Evolutionary conservation across 2,888 invertebrate species (phyloP).

Genomic region (Drosophila algonquin): DNA sequence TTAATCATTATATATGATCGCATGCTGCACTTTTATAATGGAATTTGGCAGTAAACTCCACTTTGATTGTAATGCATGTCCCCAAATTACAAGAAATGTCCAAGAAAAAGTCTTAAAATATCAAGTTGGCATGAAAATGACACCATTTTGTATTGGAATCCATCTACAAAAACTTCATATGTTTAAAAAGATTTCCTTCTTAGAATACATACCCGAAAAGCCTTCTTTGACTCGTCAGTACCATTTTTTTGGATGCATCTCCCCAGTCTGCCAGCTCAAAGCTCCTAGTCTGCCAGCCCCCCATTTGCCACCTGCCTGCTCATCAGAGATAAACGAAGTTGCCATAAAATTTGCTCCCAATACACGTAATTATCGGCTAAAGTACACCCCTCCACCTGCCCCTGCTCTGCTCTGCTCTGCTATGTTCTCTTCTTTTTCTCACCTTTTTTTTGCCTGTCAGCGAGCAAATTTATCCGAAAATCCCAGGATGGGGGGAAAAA

Average conservation of each 20-base stretch:
- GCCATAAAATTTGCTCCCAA: conserved; percentile 43
- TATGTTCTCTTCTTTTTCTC: neutral
- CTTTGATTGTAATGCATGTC: no score
- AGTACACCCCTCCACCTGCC: conserved; percentile 10
- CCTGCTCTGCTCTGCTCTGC: neutral
- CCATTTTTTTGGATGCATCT: neutral
- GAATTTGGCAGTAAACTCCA: no score
- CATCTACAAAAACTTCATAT: no score
- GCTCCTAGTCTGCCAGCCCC: no score
- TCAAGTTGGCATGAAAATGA: no score
- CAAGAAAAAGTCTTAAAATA: no score
- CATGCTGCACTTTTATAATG: no score
- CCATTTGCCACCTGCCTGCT: neutral
- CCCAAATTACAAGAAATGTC: no score
- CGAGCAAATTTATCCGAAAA: conserved; percentile 60
- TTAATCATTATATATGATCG: no score
- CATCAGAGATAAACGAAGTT: conserved; percentile 13
- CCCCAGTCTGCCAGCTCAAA: no score
- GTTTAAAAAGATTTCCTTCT: no score
- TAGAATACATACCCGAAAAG: neutral
- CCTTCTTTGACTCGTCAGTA: neutral
- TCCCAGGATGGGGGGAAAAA: conserved; percentile 3
- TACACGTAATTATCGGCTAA: conserved; percentile 44
- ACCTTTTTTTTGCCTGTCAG: conserved; percentile 50
- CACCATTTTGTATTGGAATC: no score